These are phyloP conservation scores for Campylomormyrus tamandua DNA, from an alignment of 2,113 vertebrate genomes.

Conservation along the genomic window DNA sequence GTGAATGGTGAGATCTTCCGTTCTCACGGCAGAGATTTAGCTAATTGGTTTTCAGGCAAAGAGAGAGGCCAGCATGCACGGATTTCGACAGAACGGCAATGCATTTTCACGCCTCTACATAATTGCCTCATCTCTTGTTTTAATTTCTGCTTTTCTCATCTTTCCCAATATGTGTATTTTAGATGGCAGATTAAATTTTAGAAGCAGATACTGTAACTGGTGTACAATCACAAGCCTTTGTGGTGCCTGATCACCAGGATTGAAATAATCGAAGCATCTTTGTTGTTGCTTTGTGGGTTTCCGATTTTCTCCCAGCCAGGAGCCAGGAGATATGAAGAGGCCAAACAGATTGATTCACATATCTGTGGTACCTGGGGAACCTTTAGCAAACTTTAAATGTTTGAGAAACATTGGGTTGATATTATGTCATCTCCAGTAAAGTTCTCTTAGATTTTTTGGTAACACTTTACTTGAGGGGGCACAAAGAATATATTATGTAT, in stretches of 20 bases:
- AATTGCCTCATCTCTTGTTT: neutral
- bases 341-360: neutral
- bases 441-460: neutral
- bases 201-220: neutral
- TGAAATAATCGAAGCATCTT: neutral
- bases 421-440: neutral
- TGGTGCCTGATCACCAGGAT: too few relatives aligned
- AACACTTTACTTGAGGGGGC: neutral
- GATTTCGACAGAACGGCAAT: neutral
- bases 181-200: neutral
- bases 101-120: neutral
- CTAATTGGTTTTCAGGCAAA: neutral
- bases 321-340: neutral
- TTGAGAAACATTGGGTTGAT: neutral
- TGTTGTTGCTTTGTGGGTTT: neutral
- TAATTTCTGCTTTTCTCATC: neutral
- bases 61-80: neutral
- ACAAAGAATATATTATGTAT: neutral
- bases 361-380: neutral
- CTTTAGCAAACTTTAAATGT: neutral
- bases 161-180: neutral
- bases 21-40: neutral
- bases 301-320: neutral
- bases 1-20: neutral
- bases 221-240: neutral